These are phyloP conservation scores for Ophioninae sp. DNA, from an alignment of 2,888 invertebrate species.

Conservation along the genomic window DNA sequence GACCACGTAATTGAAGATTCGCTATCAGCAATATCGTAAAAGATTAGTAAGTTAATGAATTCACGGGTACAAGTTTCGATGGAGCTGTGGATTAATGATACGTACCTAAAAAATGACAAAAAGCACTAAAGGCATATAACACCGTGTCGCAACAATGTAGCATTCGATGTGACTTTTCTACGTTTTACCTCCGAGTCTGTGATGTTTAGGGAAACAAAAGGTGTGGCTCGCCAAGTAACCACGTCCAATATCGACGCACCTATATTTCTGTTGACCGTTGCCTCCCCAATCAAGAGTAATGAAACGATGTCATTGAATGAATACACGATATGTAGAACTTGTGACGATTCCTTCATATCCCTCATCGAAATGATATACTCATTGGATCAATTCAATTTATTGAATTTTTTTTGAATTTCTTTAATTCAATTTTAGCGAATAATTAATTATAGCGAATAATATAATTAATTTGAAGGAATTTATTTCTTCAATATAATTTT, in stretches of 20 bases:
- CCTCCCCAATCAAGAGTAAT: constrained; percentile 29
- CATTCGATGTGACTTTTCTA: constrained; percentile 64
- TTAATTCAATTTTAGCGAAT: no score
- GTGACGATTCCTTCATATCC: constrained; percentile 3
- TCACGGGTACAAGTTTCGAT: constrained; percentile 52
- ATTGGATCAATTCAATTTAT: background rate
- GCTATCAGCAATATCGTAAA: constrained; percentile 32
- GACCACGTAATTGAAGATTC: constrained; percentile 25
- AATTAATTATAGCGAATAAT: no score
- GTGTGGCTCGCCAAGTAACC: constrained; percentile 46
- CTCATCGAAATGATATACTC: background rate
- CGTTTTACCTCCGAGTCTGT: constrained; percentile 65
- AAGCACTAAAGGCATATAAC: constrained; percentile 41
- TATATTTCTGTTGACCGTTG: constrained; percentile 47
- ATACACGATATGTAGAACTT: background rate
- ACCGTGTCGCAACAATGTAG: constrained; percentile 55
- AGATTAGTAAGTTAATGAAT: constrained; percentile 53
- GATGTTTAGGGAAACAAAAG: constrained; percentile 58
- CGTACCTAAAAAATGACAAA: constrained; percentile 45
- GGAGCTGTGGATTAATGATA: constrained; percentile 48
- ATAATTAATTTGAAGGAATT: no score
- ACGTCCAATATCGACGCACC: constrained; percentile 56
- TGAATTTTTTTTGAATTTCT: no score
- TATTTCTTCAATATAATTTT: no score
- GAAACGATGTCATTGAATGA: constrained; percentile 4